phyloP scores from a whole-genome alignment of 2,797 vertebrate species.

The Lithobates pipiens region DNA sequence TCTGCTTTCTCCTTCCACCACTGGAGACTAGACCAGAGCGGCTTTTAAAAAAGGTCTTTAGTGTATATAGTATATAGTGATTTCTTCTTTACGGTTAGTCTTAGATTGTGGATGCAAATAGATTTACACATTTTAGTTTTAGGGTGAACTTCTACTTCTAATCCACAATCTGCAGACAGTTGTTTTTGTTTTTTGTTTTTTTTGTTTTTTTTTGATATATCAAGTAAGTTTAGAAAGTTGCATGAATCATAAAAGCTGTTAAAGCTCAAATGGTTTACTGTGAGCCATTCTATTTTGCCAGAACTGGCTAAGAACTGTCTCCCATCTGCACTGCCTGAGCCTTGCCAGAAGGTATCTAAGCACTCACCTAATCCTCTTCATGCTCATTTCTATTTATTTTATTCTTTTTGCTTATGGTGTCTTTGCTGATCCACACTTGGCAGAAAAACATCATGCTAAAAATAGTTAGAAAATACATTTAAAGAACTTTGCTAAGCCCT shows the following conservation, averaged over 20 bases:
- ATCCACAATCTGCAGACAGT: slow-evolving; percentile 1
- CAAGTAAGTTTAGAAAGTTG: slow-evolving; percentile 6
- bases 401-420: neutral
- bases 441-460: neutral
- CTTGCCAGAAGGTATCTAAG: slow-evolving; percentile 9
- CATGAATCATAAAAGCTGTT: slow-evolving; percentile 29
- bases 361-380: neutral
- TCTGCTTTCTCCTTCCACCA: too few relatives aligned
- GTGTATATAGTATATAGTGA: too few relatives aligned
- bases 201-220: neutral
- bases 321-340: slow-evolving; percentile 11
- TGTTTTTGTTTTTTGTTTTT: neutral
- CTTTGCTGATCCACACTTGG: neutral
- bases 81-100: too few relatives aligned
- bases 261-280: slow-evolving; percentile 22
- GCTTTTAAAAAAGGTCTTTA: too few relatives aligned
- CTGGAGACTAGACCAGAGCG: too few relatives aligned
- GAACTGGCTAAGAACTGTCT: slow-evolving; percentile 24
- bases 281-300: neutral
- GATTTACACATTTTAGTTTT: too few relatives aligned
- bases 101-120: too few relatives aligned
- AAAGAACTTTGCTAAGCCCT: neutral
- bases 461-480: neutral
- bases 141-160: neutral
- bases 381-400: slow-evolving; percentile 32